Percentiles rank a stretch among this genome's conserved stretches.
Conservation (phyloP, 1,140 invertebrate genomes). For the Meloidogyne hapla region DNA sequence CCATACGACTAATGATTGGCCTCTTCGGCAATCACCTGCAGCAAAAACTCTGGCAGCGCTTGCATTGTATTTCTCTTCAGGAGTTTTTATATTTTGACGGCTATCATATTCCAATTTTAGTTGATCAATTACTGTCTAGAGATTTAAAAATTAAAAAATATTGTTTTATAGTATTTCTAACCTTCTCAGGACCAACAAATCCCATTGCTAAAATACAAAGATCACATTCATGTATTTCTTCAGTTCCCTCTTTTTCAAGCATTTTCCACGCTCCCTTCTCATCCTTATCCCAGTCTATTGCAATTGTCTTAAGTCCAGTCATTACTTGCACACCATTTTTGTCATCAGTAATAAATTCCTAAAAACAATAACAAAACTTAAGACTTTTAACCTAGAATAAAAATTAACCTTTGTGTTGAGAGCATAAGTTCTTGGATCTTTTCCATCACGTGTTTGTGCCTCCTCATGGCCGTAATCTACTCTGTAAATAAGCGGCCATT, state of each 20-base stretch:
- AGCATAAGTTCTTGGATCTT: slow-evolving; percentile 88
- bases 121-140: slow-evolving; percentile 75
- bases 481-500: slow-evolving; percentile 91
- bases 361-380: slow-evolving; percentile 4
- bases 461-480: slow-evolving; percentile 99
- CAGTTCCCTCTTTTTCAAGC: slow-evolving; percentile 79
- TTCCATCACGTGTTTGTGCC: slow-evolving; percentile 79
- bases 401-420: slow-evolving; percentile 79
- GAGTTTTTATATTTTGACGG: slow-evolving; percentile 86
- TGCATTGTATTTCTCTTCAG: slow-evolving; percentile 76
- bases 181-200: slow-evolving; percentile 91
- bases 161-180: slow-evolving; percentile 8
- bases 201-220: slow-evolving; percentile 95
- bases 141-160: background rate
- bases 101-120: slow-evolving; percentile 81
- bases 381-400: background rate
- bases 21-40: slow-evolving; percentile 93
- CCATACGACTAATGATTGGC: slow-evolving; percentile 96
- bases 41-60: slow-evolving; percentile 84
- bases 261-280: slow-evolving; percentile 89
- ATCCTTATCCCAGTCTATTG: slow-evolving; percentile 90
- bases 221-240: slow-evolving; percentile 77
- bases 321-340: slow-evolving; percentile 67
- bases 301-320: slow-evolving; percentile 81
- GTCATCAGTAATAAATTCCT: slow-evolving; percentile 51